A percentile compares a stretch with the other conserved stretches of the same genome.
Evolutionary conservation across 2,797 vertebrate genomes (phyloP).

Genomic region (Vireo griseus): DNA sequence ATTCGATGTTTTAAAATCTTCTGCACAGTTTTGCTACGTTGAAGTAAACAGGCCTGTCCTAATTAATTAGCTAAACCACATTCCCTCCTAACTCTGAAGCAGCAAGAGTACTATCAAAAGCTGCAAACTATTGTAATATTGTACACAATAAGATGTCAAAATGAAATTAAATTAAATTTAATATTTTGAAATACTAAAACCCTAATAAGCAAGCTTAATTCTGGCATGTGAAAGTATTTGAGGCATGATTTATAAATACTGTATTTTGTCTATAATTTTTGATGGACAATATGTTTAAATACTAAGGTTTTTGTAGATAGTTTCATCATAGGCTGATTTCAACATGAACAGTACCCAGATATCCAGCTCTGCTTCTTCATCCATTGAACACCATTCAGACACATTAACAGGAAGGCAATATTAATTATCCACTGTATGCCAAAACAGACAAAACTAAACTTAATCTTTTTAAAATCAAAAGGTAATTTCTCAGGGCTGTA

Average conservation of each 20-base stretch:
- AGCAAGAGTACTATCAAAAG: background rate
- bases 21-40: background rate
- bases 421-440: background rate
- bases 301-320: background rate
- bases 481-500: background rate
- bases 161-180: background rate
- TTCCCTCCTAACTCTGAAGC: background rate
- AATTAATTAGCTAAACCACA: background rate
- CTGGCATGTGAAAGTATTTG: background rate
- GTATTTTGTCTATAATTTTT: background rate
- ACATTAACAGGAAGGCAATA: background rate
- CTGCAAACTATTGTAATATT: background rate
- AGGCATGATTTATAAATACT: background rate
- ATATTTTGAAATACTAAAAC: background rate
- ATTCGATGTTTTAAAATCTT: background rate
- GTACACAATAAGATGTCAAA: background rate
- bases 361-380: background rate
- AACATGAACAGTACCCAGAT: background rate
- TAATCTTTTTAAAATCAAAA: background rate
- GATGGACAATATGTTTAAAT: background rate
- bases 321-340: background rate
- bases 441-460: background rate
- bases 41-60: background rate
- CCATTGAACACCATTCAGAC: background rate
- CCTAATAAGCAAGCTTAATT: background rate